Evolutionary conservation across 2,888 invertebrate genomes (phyloP).

Genomic region (Cryptophagus acutangulus): DNA sequence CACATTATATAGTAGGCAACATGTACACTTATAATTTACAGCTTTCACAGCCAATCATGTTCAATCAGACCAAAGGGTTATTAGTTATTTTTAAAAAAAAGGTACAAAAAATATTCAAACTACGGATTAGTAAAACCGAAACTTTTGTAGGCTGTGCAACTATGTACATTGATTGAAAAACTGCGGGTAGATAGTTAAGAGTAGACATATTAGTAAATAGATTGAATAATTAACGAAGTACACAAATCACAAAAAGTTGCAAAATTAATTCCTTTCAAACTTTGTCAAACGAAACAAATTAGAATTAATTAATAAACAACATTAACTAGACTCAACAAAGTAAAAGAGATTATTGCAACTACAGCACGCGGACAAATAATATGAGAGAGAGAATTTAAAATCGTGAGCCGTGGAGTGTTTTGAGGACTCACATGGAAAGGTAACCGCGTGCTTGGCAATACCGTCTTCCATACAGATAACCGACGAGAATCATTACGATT

Average conservation of each 20-base stretch:
- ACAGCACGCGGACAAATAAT: conserved; percentile 6
- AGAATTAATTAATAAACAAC: conserved; percentile 5
- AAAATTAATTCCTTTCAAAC: background rate
- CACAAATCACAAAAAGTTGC: background rate
- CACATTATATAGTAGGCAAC: conserved; percentile 19
- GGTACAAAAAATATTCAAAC: background rate
- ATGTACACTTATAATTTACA: conserved; percentile 14
- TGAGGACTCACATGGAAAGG: conserved; percentile 70
- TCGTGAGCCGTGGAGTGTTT: conserved; percentile 31
- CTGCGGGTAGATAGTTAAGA: no score
- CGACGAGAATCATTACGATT: conserved; percentile 85
- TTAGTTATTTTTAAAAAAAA: background rate
- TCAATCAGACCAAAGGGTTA: background rate
- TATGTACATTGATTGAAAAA: background rate
- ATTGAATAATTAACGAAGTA: no score
- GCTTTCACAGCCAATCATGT: conserved; percentile 34
- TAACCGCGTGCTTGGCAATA: conserved; percentile 80
- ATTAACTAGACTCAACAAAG: conserved; percentile 7
- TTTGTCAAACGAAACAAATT: background rate
- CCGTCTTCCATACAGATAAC: conserved; percentile 88
- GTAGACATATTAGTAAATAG: no score
- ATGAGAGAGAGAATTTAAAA: conserved; percentile 13
- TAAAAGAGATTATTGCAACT: conserved; percentile 9
- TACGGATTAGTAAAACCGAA: background rate
- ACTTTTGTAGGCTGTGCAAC: background rate